These are phyloP conservation scores for Benthosema pterotum DNA, from an alignment of 2,797 vertebrate species.

Conservation along the genomic window DNA sequence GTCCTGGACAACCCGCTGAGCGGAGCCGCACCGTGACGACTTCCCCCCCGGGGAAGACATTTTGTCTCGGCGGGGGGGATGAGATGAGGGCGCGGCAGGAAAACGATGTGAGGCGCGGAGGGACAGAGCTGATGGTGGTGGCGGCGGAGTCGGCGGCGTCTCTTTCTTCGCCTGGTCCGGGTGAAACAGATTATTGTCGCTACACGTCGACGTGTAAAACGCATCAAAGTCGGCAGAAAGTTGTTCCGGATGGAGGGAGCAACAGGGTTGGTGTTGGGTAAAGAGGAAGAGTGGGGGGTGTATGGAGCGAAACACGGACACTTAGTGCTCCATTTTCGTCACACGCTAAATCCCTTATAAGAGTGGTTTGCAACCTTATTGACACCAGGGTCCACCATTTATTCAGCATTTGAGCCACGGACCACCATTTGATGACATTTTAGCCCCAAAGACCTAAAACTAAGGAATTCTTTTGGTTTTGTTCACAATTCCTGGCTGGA, in stretches of 20 bases:
- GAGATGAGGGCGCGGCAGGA: conserved; percentile 69
- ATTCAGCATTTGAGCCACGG: too few relatives aligned
- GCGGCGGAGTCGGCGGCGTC: conserved; percentile 27
- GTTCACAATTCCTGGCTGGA: too few relatives aligned
- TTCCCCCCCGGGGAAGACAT: conserved; percentile 74
- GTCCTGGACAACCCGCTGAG: conserved; percentile 72
- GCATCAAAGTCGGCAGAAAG: conserved; percentile 74
- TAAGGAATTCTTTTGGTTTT: too few relatives aligned
- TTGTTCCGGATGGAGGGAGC: conserved; percentile 67
- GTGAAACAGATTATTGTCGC: conserved; percentile 82
- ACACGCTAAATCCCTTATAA: too few relatives aligned
- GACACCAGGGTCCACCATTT: too few relatives aligned
- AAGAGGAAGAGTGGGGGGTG: conserved; percentile 20
- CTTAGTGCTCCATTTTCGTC: too few relatives aligned
- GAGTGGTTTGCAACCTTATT: too few relatives aligned
- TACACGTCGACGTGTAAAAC: conserved; percentile 59
- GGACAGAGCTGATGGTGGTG: not conserved
- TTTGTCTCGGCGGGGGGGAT: too few relatives aligned
- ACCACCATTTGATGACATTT: too few relatives aligned
- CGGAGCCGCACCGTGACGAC: conserved; percentile 83
- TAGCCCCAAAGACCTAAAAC: too few relatives aligned
- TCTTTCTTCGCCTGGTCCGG: conserved; percentile 78
- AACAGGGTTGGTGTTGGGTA: conserved; percentile 61
- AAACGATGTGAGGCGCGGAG: conserved; percentile 70
- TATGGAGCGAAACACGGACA: conserved; percentile 38